Conservation (phyloP, 2,888 invertebrate species). For the Criorhina ranunculi region DNA sequence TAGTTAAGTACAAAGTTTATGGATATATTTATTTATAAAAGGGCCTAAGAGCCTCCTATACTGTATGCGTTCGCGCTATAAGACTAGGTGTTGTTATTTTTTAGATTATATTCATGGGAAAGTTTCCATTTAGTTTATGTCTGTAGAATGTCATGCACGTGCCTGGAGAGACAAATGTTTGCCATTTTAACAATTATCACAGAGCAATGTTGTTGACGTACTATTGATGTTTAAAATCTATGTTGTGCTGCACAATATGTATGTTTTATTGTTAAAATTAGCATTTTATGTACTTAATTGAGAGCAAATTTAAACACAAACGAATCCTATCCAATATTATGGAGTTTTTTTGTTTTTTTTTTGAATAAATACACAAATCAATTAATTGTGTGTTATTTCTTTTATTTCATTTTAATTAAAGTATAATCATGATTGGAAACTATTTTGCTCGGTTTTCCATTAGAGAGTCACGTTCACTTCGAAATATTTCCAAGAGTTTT, state of each 20-base stretch:
- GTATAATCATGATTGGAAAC: neutral
- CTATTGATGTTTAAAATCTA: constrained; percentile 55
- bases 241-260: constrained; percentile 69
- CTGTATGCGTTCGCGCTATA: neutral
- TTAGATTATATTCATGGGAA: constrained; percentile 48
- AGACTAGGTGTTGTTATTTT: constrained; percentile 57
- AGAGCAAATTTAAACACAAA: constrained; percentile 48
- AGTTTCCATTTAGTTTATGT: constrained; percentile 18
- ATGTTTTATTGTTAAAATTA: constrained; percentile 66
- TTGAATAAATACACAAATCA: constrained; percentile 59
- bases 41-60: neutral
- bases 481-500: constrained; percentile 87
- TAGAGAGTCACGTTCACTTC: constrained; percentile 73
- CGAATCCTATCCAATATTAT: constrained; percentile 31
- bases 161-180: constrained; percentile 43
- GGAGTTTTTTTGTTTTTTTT: constrained; percentile 45
- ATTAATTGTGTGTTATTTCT: constrained; percentile 5
- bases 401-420: constrained; percentile 7
- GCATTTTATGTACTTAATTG: constrained; percentile 70
- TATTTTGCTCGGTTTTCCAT: constrained; percentile 64
- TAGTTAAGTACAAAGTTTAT: constrained; percentile 66
- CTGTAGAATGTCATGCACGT: constrained; percentile 42
- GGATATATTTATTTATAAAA: constrained; percentile 43
- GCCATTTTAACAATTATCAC: constrained; percentile 7
- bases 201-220: constrained; percentile 49